Evolutionary conservation across 2,113 vertebrate genomes (phyloP), one percentile per base, ranked within the genome.

Genomic region (Neofelis nebulosa): DNA sequence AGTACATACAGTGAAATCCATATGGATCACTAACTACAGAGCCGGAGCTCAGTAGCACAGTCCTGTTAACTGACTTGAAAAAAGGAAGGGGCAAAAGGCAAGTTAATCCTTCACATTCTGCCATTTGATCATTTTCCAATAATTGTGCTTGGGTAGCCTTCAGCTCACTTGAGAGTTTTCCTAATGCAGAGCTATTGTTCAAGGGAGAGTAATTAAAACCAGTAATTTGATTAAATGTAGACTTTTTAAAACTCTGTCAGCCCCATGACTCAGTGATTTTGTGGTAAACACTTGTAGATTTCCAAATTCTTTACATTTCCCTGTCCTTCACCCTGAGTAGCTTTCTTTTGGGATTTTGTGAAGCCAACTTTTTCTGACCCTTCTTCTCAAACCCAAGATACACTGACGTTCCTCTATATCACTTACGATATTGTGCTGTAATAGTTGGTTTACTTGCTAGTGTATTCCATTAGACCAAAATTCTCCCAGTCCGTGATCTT

Each of bases 61-160:
- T 61, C 61, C 61, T 88, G 27, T 33, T 78, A 86, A 29, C 65
- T 41, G 85, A 88, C 68, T 57, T 57, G 31, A 7, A 74, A 61
- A 89, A 84, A 33, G 4, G 5, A 9, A 50, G 8, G 55, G 19
- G 63, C 19, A 81, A 90, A 89, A 89, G 23, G 7, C 45, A 69
- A 48, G 68, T 69, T 89, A 76, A 68, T 84, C 83, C 86, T 18
- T 50, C 63, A 31, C 3, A 19, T 76, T 36, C 25, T 69, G 55
- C 89, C 81, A 52, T 89, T 55, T 36, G 52, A 89, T 97, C 68
- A 55, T 94, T 98, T 96, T 91, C 79, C 87, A 74, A 41, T 95
- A 95, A 97, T 71, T 93, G 50, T 95, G 33, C 71, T 48, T 78
- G 10, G 16, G 31, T 66, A 74, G 68, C 5, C 41, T 91, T 94